A percentile compares a stretch with the other conserved stretches of the same genome.
phyloP scores from a whole-genome alignment of 2,797 vertebrate genomes.

The Notolabrus celidotus region DNA sequence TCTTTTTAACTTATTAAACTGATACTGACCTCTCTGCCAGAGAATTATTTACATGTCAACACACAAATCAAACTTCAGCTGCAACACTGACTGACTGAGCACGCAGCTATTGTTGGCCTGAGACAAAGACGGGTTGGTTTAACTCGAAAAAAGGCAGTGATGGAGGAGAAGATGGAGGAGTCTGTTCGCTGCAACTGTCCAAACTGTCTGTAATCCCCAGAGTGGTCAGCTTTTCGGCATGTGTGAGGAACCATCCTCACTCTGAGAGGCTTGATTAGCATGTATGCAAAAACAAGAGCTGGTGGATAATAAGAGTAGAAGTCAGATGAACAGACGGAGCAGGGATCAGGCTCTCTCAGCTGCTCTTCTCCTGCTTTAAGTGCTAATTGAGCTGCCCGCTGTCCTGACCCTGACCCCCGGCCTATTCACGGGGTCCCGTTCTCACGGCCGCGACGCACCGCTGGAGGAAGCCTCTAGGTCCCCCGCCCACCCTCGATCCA shows the following conservation, averaged over 20 bases:
- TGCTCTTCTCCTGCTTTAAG: constrained; percentile 72
- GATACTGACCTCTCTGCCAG: constrained; percentile 37
- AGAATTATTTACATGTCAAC: constrained; percentile 63
- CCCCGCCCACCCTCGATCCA: constrained; percentile 39
- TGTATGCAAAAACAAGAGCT: constrained; percentile 54
- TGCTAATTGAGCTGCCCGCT: constrained; percentile 77
- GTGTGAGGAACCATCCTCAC: constrained; percentile 27
- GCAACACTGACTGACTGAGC: constrained; percentile 9
- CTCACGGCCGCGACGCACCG: constrained; percentile 76
- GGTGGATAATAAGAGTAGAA: constrained; percentile 33
- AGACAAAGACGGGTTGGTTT: constrained; percentile 43
- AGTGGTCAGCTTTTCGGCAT: constrained; percentile 34
- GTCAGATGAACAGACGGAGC: constrained; percentile 56
- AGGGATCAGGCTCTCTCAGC: constrained; percentile 51
- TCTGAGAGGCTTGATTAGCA: constrained; percentile 46
- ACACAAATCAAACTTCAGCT: constrained; percentile 43
- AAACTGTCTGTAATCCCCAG: constrained; percentile 12
- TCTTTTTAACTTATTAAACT: constrained; percentile 46
- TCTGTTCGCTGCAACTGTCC: constrained; percentile 12
- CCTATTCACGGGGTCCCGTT: constrained; percentile 72
- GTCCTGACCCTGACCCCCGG: constrained; percentile 73
- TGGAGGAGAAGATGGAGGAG: neutral
- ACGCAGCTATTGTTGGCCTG: constrained; percentile 29
- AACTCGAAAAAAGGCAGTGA: neutral
- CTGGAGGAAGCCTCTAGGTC: constrained; percentile 68